Percentiles rank a stretch among this genome's conserved stretches.
phyloP scores from a whole-genome alignment of 2,797 vertebrate species.

The Glossophaga mutica region DNA sequence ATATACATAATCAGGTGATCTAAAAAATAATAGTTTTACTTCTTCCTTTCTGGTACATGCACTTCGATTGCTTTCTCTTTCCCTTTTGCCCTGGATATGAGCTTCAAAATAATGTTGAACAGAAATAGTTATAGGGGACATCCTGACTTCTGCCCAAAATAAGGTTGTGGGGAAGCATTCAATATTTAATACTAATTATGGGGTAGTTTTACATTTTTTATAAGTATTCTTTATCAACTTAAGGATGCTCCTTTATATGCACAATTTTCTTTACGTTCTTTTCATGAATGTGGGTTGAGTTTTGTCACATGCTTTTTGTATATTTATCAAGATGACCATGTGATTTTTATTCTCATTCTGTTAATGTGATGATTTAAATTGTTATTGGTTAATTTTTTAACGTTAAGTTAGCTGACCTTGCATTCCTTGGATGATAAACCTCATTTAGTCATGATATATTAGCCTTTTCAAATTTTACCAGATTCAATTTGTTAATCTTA shows the following conservation, averaged over 20 bases:
- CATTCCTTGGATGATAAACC: not conserved
- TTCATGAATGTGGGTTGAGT: not conserved
- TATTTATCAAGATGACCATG: not conserved
- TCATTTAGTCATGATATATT: not conserved
- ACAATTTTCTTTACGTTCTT: not conserved
- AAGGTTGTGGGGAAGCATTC: not conserved
- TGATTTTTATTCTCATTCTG: not conserved
- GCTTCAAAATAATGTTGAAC: not conserved
- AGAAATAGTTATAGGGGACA: not conserved
- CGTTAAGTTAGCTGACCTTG: not conserved
- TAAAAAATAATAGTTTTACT: not conserved
- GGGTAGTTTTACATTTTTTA: not conserved
- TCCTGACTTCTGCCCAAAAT: not conserved
- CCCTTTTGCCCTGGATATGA: not conserved
- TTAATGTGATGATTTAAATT: not conserved
- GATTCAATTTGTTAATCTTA: conserved; percentile 2
- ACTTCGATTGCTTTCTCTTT: not conserved
- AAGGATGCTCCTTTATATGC: not conserved
- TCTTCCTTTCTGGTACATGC: not conserved
- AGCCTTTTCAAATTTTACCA: not conserved
- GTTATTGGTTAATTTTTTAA: not conserved
- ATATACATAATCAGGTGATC: not conserved
- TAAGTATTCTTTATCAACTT: not conserved
- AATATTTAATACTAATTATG: not conserved
- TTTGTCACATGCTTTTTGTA: not conserved